A percentile compares a stretch with the other conserved stretches of the same genome.
phyloP scores from a whole-genome alignment of 2,797 vertebrate genomes.

The Echiichthys vipera region DNA sequence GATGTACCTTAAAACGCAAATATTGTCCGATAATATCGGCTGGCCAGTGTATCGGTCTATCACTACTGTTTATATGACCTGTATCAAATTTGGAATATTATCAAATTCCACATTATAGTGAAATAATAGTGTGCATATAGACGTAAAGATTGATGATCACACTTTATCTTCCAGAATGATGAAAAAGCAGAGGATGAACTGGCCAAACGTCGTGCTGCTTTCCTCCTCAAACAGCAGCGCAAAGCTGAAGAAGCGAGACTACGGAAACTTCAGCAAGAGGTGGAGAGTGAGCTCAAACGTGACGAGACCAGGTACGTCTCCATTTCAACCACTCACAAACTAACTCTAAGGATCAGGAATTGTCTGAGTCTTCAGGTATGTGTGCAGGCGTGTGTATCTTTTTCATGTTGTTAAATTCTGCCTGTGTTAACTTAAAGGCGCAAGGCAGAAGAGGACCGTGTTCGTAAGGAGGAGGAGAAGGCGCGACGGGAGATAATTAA shows the following conservation, averaged over 20 bases:
- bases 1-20: no score
- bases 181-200: constrained; percentile 97
- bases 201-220: constrained; percentile 94
- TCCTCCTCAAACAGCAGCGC: constrained; percentile 95
- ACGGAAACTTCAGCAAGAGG: constrained; percentile 92
- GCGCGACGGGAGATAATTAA: constrained; percentile 95
- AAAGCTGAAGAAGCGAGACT: constrained; percentile 94
- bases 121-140: no score
- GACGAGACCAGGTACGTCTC: constrained; percentile 91
- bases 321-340: background rate
- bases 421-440: constrained; percentile 80
- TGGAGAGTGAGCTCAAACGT: constrained; percentile 91
- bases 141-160: no score
- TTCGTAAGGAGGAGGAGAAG: constrained; percentile 98
- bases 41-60: no score
- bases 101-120: no score
- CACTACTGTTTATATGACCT: no score
- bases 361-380: background rate
- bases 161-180: constrained; percentile 76
- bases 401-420: background rate
- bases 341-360: background rate
- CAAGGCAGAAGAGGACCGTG: constrained; percentile 95
- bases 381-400: background rate
- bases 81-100: no score
- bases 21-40: no score